Conservation (phyloP, 1,140 invertebrate species). For the Solen grandis region DNA sequence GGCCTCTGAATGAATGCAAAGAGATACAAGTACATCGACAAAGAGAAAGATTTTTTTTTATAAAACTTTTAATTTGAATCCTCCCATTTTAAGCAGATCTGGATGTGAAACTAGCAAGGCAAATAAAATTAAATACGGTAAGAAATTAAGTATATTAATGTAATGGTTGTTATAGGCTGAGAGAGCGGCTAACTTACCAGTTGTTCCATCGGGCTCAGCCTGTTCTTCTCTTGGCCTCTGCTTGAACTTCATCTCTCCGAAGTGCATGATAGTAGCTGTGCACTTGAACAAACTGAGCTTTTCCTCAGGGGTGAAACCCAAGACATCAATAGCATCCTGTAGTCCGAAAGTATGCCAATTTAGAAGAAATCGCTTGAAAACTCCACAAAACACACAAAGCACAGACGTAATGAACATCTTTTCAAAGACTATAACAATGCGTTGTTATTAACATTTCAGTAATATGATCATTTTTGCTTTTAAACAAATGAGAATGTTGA, state of each 20-base stretch:
- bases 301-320: conserved; percentile 97
- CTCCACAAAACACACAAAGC: no score
- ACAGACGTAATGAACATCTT: neutral
- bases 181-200: conserved; percentile 58
- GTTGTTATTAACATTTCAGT: neutral
- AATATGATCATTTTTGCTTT: neutral
- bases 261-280: conserved; percentile 98
- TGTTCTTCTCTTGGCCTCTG: conserved; percentile 98
- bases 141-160: neutral
- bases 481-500: neutral
- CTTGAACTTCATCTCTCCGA: conserved; percentile 99
- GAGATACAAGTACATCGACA: conserved; percentile 72
- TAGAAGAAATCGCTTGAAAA: no score
- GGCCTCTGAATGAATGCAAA: conserved; percentile 86
- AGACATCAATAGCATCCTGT: conserved; percentile 98
- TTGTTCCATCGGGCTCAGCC: conserved; percentile 97
- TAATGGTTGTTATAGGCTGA: neutral
- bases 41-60: neutral
- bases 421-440: no score
- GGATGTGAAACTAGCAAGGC: neutral
- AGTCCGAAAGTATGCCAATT: conserved; percentile 25
- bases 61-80: neutral
- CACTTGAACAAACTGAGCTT: conserved; percentile 98
- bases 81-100: neutral
- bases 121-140: neutral